These are phyloP conservation scores for Linyphia triangularis DNA, from an alignment of 2,888 invertebrate genomes.

Conservation along the genomic window DNA sequence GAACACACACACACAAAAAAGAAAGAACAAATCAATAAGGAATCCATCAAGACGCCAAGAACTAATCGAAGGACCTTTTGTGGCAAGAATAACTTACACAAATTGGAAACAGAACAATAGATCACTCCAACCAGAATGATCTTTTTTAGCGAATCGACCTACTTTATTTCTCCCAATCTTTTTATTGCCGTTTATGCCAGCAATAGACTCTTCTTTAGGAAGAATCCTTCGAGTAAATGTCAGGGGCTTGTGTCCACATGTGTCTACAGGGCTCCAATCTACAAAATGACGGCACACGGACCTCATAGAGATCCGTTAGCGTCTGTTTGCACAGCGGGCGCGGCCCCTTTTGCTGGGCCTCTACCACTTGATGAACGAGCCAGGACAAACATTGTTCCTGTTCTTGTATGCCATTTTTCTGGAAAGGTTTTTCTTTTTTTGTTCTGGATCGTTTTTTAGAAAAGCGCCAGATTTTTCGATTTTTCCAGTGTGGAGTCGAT, in stretches of 20 bases:
- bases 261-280: constrained; percentile 67
- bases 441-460: background rate
- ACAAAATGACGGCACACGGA: constrained; percentile 68
- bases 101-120: constrained; percentile 1
- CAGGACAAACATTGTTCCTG: background rate
- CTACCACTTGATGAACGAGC: background rate
- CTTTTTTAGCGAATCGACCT: background rate
- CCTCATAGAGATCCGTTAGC: constrained; percentile 50
- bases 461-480: background rate
- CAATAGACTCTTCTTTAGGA: background rate
- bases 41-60: background rate
- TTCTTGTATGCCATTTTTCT: background rate
- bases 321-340: constrained; percentile 62
- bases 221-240: too few species aligned
- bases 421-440: background rate
- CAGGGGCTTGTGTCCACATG: constrained; percentile 69
- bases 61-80: constrained; percentile 2
- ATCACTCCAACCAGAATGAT: background rate
- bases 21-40: background rate
- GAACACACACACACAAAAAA: background rate
- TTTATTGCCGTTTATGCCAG: too few species aligned
- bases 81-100: constrained; percentile 9
- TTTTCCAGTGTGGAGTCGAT: too few species aligned
- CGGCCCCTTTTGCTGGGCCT: constrained; percentile 25
- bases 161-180: background rate